phyloP scores from a whole-genome alignment of 2,797 vertebrate species.

The Bufotes viridis region DNA sequence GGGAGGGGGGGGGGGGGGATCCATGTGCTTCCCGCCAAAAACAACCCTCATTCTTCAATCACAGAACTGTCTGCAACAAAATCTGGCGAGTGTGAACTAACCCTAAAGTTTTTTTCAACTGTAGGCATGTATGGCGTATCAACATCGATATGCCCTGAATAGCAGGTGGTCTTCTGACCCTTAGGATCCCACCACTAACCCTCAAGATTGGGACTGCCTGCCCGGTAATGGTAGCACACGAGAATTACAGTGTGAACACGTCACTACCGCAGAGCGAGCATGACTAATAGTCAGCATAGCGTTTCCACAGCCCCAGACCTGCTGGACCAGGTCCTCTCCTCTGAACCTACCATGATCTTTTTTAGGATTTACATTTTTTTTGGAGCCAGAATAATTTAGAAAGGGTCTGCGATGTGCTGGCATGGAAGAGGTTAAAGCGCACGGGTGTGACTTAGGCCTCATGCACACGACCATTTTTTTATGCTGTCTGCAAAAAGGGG shows the following conservation, averaged over 20 bases:
- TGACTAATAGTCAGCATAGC: not conserved
- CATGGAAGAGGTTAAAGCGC: slow-evolving; percentile 4
- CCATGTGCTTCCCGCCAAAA: too few relatives aligned
- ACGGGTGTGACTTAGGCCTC: slow-evolving; percentile 36
- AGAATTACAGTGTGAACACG: not conserved
- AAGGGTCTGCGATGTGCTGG: not conserved
- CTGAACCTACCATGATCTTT: not conserved
- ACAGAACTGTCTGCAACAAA: too few relatives aligned
- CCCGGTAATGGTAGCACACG: too few relatives aligned
- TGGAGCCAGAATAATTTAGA: not conserved
- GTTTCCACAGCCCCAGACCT: not conserved
- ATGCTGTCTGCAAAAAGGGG: too few relatives aligned
- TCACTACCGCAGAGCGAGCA: not conserved
- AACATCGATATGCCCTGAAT: too few relatives aligned
- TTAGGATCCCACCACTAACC: not conserved
- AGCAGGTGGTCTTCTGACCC: too few relatives aligned
- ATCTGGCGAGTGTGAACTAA: too few relatives aligned
- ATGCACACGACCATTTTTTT: too few relatives aligned
- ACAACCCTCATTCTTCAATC: too few relatives aligned
- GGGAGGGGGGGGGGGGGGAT: too few relatives aligned
- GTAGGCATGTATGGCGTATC: too few relatives aligned
- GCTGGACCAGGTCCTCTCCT: not conserved
- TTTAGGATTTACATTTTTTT: not conserved
- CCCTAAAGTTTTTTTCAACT: too few relatives aligned
- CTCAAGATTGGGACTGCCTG: not conserved